Evolutionary conservation across 2,888 invertebrate species (phyloP).

Genomic region (Lasioglossum lativentre): DNA sequence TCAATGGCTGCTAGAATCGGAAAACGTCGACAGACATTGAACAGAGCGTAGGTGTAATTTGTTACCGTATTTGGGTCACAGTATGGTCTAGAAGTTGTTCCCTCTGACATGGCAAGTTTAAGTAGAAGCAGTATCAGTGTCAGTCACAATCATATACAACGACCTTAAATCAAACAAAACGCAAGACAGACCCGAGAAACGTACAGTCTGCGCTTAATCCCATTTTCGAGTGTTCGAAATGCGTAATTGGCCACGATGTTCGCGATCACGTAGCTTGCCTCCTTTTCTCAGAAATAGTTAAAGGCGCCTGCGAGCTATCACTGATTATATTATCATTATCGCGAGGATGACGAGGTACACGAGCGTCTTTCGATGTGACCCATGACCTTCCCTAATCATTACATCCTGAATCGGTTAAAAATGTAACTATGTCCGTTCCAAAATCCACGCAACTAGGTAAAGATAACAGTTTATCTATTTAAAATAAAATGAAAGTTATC

Average conservation of each 20-base stretch:
- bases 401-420: background rate
- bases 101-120: background rate
- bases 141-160: background rate
- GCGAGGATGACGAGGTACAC: slow-evolving; percentile 17
- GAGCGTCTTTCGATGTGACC: slow-evolving; percentile 21
- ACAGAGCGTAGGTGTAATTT: background rate
- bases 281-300: slow-evolving; percentile 40
- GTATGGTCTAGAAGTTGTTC: slow-evolving; percentile 33
- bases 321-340: slow-evolving; percentile 49
- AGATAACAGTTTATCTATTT: background rate
- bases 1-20: background rate
- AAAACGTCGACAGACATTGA: background rate
- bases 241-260: slow-evolving; percentile 24
- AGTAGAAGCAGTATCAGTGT: slow-evolving; percentile 20
- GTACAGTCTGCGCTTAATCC: background rate
- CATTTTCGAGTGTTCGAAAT: background rate
- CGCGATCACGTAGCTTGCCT: slow-evolving; percentile 37
- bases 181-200: background rate
- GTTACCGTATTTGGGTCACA: slow-evolving; percentile 31
- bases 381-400: slow-evolving; percentile 37
- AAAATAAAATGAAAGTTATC: background rate
- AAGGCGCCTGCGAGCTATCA: slow-evolving; percentile 21
- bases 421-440: background rate
- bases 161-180: background rate
- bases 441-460: background rate